These are phyloP conservation scores for Hartigia nigra DNA, from an alignment of 2,888 invertebrate genomes.

Conservation along the genomic window DNA sequence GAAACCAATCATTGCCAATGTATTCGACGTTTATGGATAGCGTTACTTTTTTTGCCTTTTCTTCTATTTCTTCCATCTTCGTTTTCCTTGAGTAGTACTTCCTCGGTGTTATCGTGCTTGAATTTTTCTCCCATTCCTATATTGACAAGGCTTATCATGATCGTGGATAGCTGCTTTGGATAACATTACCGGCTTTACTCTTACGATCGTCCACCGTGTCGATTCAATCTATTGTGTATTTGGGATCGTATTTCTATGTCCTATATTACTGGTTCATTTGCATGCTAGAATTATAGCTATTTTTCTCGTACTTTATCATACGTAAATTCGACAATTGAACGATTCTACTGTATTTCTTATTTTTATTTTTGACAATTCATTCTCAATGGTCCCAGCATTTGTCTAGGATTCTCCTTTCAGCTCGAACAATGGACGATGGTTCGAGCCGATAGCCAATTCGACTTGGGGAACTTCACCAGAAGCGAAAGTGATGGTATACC, in stretches of 20 bases:
- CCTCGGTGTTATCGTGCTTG: too few relatives aligned
- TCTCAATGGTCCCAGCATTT: background rate
- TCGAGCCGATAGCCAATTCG: background rate
- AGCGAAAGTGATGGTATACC: constrained; percentile 1
- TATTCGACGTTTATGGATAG: background rate
- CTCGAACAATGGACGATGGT: background rate
- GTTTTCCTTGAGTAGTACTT: background rate
- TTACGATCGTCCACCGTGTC: background rate
- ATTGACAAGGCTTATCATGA: background rate
- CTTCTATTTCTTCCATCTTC: background rate
- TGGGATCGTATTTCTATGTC: too few relatives aligned
- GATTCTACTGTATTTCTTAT: background rate
- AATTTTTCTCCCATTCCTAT: too few relatives aligned
- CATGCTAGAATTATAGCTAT: too few relatives aligned
- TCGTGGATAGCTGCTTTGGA: background rate
- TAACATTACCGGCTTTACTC: background rate
- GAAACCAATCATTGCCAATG: background rate
- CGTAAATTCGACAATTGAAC: background rate
- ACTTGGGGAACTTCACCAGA: background rate
- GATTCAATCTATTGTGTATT: background rate
- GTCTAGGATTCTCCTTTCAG: background rate
- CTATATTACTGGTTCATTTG: too few relatives aligned
- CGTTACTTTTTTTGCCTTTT: background rate
- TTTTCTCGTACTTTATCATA: background rate
- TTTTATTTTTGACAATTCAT: background rate